Evolutionary conservation across 2,113 vertebrate species (phyloP), one percentile per base, ranked within the genome.

Genomic region (Scalopus aquaticus): DNA sequence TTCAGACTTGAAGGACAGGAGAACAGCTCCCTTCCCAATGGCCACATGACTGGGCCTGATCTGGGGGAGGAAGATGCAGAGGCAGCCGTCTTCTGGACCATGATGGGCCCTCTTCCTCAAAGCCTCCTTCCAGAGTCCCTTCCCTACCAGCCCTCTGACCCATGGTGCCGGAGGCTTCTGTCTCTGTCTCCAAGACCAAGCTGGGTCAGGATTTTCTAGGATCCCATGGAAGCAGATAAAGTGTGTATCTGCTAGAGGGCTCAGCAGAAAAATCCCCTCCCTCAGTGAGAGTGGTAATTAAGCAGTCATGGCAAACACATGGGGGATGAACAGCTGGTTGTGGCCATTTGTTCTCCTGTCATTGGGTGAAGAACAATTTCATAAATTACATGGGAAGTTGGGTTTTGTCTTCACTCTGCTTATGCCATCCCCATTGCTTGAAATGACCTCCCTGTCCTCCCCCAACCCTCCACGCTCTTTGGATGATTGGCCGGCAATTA

Each of bases 231-330:
- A 82, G 83, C 51, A 89, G 51, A 88, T 92, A 51, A 93, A 77
- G 24, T 96, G 77, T 94, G 84, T 37, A 72, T 91, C 90, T 94
- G 87, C 58, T 82, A 2, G 69, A 88, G 91, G 69, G 56, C 69
- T 79, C 91, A 92, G 72, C 87, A 96, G 60, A 93, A 89, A 90
- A 26, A 51, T 28, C 24, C 39, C 35, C 39, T 93, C 92, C 79
- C 93, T 77, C 49, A 70, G 95, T 95, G 93, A 96, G 74, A 69
- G 74, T 90, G 74, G 65, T 96, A 93, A 96, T 97, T 96, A 96
- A 96, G 95, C 90, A 95, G 95, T 94, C 92, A 96, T 73, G 67
- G 90, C 84, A 94, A 84, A 96, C 83, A 78, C 69, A 44, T 49
- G 76, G 74, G 88, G 70, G 90, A 69, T 54, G 95, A 97, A 92